Evolutionary conservation across 2,888 invertebrate species (phyloP), one percentile per base, ranked within the genome.

Genomic region (Rhagophthalmus giganteus): DNA sequence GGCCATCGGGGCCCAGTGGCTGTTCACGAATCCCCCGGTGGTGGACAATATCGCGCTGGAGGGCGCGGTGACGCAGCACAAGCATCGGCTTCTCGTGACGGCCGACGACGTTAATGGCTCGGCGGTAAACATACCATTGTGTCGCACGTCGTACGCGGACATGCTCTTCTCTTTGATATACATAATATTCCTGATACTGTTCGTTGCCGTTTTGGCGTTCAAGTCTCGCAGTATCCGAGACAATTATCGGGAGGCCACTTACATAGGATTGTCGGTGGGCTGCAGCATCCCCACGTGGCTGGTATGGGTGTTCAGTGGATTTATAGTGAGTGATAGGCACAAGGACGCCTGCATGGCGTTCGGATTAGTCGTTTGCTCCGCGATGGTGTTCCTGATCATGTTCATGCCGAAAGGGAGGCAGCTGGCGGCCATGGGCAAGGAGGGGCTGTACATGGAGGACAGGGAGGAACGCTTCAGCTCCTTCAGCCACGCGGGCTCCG

Each of bases 391-490:
- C 75, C 82, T 93, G 63, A 86, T 94, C 47, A 94, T 95, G 94
- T 95, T 95, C 75, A 87, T 94, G 77, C 88, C 94, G 20, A 94
- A 90, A 77, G 94, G 94, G 16, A 81, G 94, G 27, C 92, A 95
- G 67, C 77, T 95, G 65, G 94, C 94, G 1, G 94, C 94, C 34
- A 85, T 94, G 79, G 94, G 94, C 33, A 88, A 92, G 65, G 93
- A 94, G 68, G 91, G 89, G 8, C 83, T 88, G 57, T 88, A 87
- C 74, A 83, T 87, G 58, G 88, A 88, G 66, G 91, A 88, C 73
- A 81, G 90, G 53, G 90, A 90, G 62, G 91, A 91, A 63, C 84
- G 87, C 46, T 85, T 90, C 61, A 90, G 90, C 74, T 88, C 90
- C 39, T 75, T 90, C 61, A 86, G 87, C 69, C 80, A 84, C 2